Percentiles rank a stretch among this genome's conserved stretches.
Conservation (phyloP, 2,888 invertebrate genomes). For the Branchipolynoe longqiensis region DNA sequence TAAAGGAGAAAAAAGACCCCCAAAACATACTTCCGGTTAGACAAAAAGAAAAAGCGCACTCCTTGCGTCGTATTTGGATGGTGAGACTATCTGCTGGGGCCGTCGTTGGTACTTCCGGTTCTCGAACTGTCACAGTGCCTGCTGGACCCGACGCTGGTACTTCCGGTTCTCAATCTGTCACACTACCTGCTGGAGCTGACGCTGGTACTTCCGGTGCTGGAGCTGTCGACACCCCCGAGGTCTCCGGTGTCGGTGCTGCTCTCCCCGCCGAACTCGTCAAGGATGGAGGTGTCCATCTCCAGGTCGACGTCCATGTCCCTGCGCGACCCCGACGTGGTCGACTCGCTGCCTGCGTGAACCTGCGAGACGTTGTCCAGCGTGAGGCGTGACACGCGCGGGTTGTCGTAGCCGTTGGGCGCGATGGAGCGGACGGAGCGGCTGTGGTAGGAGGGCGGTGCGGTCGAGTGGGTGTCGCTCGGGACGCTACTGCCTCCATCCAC, state of each 20-base stretch:
- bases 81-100: too few relatives aligned
- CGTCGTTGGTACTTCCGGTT: too few relatives aligned
- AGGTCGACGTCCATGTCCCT: neutral
- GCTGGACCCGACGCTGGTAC: too few relatives aligned
- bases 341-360: neutral
- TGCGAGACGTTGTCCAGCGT: slow-evolving; percentile 32
- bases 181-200: too few relatives aligned
- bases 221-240: neutral
- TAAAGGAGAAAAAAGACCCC: too few relatives aligned
- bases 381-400: neutral
- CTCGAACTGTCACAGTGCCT: too few relatives aligned
- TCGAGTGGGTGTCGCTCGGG: neutral
- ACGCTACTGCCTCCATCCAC: too few relatives aligned
- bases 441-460: neutral
- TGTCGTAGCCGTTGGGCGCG: neutral
- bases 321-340: neutral
- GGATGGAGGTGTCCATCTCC: neutral
- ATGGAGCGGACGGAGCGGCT: slow-evolving; percentile 3
- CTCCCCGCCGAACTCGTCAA: neutral
- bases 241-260: neutral
- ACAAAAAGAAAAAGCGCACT: too few relatives aligned
- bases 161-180: too few relatives aligned
- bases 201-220: neutral
- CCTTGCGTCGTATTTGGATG: too few relatives aligned
- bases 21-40: too few relatives aligned